Evolutionary conservation across 2,113 vertebrate genomes (phyloP).

Genomic region (Saccopteryx bilineata): DNA sequence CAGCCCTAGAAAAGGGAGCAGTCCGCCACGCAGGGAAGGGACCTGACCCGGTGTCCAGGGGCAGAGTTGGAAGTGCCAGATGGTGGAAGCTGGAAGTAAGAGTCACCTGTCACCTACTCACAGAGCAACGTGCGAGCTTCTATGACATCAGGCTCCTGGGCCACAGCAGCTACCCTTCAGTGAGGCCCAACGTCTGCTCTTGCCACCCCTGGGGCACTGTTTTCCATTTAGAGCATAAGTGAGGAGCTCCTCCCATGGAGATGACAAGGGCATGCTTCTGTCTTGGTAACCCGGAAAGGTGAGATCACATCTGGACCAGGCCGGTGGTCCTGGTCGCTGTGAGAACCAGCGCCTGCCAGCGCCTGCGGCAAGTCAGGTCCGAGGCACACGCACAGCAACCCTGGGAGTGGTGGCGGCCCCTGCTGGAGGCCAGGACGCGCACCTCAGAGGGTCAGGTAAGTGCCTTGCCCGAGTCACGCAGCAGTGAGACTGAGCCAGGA

Average conservation of each 20-base stretch:
- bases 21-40: rapidly evolving
- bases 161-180: background rate
- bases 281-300: background rate
- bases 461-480: background rate
- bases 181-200: background rate
- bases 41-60: background rate
- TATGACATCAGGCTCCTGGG: background rate
- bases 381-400: background rate
- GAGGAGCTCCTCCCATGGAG: background rate
- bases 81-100: rapidly evolving
- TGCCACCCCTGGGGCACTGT: background rate
- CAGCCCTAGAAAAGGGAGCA: background rate
- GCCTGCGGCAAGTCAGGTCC: background rate
- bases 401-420: background rate
- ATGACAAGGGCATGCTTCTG: background rate
- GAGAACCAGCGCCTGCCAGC: background rate
- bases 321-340: background rate
- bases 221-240: background rate
- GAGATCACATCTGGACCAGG: background rate
- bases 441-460: background rate
- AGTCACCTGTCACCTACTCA: background rate
- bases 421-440: background rate
- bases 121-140: rapidly evolving
- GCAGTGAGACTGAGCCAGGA: background rate
- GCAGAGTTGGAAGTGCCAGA: background rate